These are phyloP conservation scores for Aspidapion aeneum DNA, from an alignment of 2,888 invertebrate genomes.

Conservation along the genomic window DNA sequence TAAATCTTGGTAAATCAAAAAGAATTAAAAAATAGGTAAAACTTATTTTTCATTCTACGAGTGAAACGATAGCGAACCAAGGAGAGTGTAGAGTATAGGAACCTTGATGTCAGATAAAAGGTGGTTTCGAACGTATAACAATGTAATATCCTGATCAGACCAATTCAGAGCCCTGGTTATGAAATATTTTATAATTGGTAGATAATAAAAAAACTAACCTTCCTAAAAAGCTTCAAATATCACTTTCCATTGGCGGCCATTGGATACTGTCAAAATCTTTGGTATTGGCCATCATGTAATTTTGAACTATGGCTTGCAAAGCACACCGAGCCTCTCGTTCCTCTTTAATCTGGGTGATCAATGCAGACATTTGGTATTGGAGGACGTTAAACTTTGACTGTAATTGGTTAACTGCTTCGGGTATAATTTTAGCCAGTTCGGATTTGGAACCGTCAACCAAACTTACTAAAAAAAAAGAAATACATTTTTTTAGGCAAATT, in stretches of 20 bases:
- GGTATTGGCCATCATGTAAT: constrained; percentile 34
- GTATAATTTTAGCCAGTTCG: constrained; percentile 33
- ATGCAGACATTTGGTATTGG: constrained; percentile 42
- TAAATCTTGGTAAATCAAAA: too few relatives aligned
- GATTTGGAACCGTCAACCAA: constrained; percentile 35
- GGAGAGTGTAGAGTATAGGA: too few relatives aligned
- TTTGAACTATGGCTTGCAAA: constrained; percentile 39
- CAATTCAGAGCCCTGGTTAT: too few relatives aligned
- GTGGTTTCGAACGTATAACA: too few relatives aligned
- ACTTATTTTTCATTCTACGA: too few relatives aligned
- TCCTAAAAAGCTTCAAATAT: constrained; percentile 26
- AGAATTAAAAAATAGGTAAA: too few relatives aligned
- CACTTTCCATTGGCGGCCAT: constrained; percentile 42
- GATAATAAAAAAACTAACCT: background rate
- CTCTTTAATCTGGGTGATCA: constrained; percentile 43
- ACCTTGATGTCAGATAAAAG: too few relatives aligned
- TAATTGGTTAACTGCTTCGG: constrained; percentile 34
- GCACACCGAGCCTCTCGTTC: constrained; percentile 43
- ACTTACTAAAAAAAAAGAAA: constrained; percentile 33
- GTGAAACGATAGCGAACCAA: too few relatives aligned
- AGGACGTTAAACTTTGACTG: constrained; percentile 41
- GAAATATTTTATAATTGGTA: too few relatives aligned
- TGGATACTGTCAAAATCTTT: constrained; percentile 44
- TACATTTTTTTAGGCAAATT: too few relatives aligned
- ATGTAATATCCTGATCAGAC: too few relatives aligned